Evolutionary conservation across 1,140 invertebrate genomes (phyloP), one percentile per base, ranked within the genome.

Genomic region (Centruroides sculpturatus): DNA sequence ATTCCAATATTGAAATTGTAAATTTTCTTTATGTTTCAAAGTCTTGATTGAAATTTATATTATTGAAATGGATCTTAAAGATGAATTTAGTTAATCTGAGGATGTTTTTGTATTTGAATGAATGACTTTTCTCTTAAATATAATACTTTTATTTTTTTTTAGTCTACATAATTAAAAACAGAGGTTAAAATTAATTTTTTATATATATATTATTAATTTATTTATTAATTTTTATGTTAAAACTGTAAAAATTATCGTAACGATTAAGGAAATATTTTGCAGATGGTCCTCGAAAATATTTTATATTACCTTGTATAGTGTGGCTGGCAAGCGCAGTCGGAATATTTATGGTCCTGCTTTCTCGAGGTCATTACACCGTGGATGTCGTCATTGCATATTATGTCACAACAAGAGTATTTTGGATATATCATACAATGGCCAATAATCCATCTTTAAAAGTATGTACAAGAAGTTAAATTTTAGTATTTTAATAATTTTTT

Each of bases 361-460:
- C 89, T 35, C 84, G 89, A 71, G 89, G 87, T 11, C 91, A 95
- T 76, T 95, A 94, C 74, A 90, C 88, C 52, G 83, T 94, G 59
- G 91, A 94, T 76, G 86, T 94, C 56, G 77, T 95, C 64, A 82
- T 94, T 69, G 90, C 89, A 53, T 95, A 94, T 75, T 93, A 85
- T 71, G 81, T 91, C 54, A 91, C 89, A 4, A 93, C 90, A 55
- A 78, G 88, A 57, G 77, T 91, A 58, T 94, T 92, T 79, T 94
- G 89, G 85, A 84, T 85, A 48, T 93, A 92, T 76, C 91, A 94
- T 72, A 87, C 62, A 9, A 64, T 69, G 51, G 64, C 62, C 48
- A 62, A 67, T 59, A 67, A 66, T 60, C 57, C 59, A 36, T 47
- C 57, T 50, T 51, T 66, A 36, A 64, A 62, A 54, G 66, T 69